Conservation (phyloP, 2,888 invertebrate species). For the Ischnus inquisitorius region DNA sequence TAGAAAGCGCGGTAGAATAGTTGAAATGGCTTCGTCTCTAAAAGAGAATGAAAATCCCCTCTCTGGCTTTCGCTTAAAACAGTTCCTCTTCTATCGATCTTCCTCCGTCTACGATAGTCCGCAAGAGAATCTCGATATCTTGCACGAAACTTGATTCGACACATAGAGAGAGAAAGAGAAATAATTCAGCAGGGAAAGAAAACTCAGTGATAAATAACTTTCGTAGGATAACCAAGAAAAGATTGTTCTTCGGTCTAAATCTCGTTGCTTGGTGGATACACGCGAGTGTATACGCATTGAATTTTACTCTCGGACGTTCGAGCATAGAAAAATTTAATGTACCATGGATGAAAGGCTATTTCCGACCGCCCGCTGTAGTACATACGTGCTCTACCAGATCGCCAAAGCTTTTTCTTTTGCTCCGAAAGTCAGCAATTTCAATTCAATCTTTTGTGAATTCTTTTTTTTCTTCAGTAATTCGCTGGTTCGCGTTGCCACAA, state of each 20-base stretch:
- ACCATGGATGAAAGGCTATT: conserved; percentile 45
- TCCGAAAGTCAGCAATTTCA: conserved; percentile 49
- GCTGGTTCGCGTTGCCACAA: neutral
- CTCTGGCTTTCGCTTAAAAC: conserved; percentile 54
- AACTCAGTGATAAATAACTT: conserved; percentile 64
- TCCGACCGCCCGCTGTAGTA: conserved; percentile 45
- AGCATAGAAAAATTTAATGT: conserved; percentile 45
- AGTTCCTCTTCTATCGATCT: conserved; percentile 51
- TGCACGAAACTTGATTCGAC: conserved; percentile 64
- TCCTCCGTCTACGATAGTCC: conserved; percentile 46
- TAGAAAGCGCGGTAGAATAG: conserved; percentile 43
- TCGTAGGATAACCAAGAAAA: conserved; percentile 24
- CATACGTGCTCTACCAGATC: conserved; percentile 48
- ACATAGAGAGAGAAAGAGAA: conserved; percentile 51
- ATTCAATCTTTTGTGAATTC: conserved; percentile 50
- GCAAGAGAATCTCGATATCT: conserved; percentile 61
- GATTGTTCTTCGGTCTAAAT: conserved; percentile 47
- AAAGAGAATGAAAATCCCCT: conserved; percentile 10
- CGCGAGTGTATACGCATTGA: conserved; percentile 24
- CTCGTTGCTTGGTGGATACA: conserved; percentile 23
- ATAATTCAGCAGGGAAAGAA: neutral
- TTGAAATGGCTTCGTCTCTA: conserved; percentile 35
- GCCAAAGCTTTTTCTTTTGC: conserved; percentile 22
- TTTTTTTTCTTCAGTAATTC: conserved; percentile 49
- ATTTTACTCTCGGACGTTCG: conserved; percentile 36